Evolutionary conservation across 2,888 invertebrate species (phyloP).

Genomic region (Thymelicus lineola): DNA sequence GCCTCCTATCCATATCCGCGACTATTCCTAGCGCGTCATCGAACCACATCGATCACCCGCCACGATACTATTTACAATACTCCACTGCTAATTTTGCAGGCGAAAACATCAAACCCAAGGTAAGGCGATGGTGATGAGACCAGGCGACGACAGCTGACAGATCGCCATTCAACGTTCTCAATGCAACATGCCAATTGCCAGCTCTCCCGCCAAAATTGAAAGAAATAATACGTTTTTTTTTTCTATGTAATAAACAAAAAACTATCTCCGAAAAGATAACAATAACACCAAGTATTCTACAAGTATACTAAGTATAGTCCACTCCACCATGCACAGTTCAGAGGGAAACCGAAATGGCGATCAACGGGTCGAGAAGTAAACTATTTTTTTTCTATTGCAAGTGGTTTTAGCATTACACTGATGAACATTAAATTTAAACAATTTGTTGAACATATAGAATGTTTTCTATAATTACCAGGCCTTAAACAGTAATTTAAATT

Average conservation of each 20-base stretch:
- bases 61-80: conserved; percentile 61
- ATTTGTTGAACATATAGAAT: not conserved
- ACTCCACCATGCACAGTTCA: conserved; percentile 1
- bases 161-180: conserved; percentile 65
- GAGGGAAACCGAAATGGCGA: conserved; percentile 46
- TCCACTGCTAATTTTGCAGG: conserved; percentile 75
- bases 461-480: not conserved
- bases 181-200: conserved; percentile 70
- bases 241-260: conserved; percentile 52
- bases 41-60: conserved; percentile 70
- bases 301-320: too few species aligned
- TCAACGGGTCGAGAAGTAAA: conserved; percentile 34
- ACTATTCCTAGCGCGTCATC: conserved; percentile 74
- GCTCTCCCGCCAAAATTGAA: conserved; percentile 80
- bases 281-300: not conserved
- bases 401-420: not conserved
- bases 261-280: not conserved
- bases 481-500: not conserved
- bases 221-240: conserved; percentile 61
- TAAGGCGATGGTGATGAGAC: conserved; percentile 68
- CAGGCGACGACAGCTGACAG: conserved; percentile 77
- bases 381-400: conserved; percentile 6
- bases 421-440: not conserved
- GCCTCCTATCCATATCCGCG: conserved; percentile 79
- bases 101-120: conserved; percentile 57